Evolutionary conservation across 35 echinoderm and acorn worm genomes (phyloP).

Genomic region (Apostichopus japonicus): DNA sequence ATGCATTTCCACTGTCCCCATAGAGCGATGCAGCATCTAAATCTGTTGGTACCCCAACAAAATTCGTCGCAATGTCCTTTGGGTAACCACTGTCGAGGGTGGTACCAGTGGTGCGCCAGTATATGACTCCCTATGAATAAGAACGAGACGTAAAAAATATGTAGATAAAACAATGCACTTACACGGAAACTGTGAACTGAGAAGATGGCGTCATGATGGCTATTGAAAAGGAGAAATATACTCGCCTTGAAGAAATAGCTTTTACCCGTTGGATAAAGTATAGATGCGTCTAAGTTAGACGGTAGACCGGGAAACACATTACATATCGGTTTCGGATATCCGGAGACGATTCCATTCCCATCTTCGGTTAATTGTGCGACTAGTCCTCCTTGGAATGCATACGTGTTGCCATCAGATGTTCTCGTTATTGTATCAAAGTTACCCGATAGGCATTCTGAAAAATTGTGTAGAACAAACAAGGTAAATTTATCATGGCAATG

Average conservation of each 20-base stretch:
- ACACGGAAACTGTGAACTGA: too few relatives aligned
- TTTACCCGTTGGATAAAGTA: background rate
- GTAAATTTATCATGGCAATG: background rate
- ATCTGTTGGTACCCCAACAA: background rate
- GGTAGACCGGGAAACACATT: background rate
- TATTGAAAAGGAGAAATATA: background rate
- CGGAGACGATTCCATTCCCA: background rate
- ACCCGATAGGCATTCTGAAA: conserved; percentile 2
- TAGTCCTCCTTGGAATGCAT: background rate
- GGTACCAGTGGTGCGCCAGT: background rate
- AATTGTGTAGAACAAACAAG: background rate
- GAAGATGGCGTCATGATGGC: too few relatives aligned
- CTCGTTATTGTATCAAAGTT: conserved; percentile 6
- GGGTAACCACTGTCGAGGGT: conserved; percentile 3
- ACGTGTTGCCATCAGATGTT: background rate
- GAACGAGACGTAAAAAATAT: background rate
- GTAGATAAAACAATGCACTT: too few relatives aligned
- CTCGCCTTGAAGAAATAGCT: conserved; percentile 16
- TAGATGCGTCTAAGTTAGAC: background rate
- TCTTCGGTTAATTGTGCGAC: background rate
- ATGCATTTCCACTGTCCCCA: background rate
- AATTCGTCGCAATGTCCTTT: background rate
- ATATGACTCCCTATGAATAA: background rate
- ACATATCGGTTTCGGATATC: background rate
- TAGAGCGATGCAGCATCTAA: background rate